Base-by-base conservation (phyloP, 2,113 vertebrate genomes). In the Podocnemis expansa region DNA sequence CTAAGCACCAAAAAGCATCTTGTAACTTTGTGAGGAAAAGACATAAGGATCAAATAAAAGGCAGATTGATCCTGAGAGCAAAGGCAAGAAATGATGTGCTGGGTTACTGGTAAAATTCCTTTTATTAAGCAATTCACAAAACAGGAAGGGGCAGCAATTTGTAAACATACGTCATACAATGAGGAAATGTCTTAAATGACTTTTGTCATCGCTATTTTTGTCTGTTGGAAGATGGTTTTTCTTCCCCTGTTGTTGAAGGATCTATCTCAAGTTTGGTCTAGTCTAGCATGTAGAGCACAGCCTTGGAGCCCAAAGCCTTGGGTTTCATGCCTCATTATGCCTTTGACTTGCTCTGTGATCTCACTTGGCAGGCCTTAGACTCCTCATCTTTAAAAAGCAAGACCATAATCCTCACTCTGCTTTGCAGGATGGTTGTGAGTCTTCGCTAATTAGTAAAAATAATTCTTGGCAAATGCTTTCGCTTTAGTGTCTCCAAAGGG, bases 61-160 rank as follows among this genome's bases (percentile, higher is more conserved):
- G 90, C 67, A 94, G 75, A 56, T 52, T 82, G 82, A 75, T 84
- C 91, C 89, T 89, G 79, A 88, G 89, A 93, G 60, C 60, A 73
- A 91, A 94, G 25, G 45, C 87, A 41, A 73, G 73, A 45, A 67
- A 43, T 75, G 25, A 27, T 75, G 73, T 75, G 38, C 24, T 75
- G 21, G 21, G 58, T 49, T 63, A 29, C 58, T 49, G 55, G 10
- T 47, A 60, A 63, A n/a, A 49, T 29, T 63, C 25, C 73, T 75
- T 75, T 10, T 21, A 38, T 75, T 45, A 43, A 70, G 19, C n/a
- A 13, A 6, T 4, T 45, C 41, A 13, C 41, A 45, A 75, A 45
- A 3, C 43, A 24, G 24, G 27, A 75, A 75, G 27, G 41, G 73
- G 38, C 73, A 73, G 38, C 38, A 45, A 75, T 75, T 25, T 27